Evolutionary conservation across 2,888 invertebrate species (phyloP).

Genomic region (Acanthosepion lycidas): DNA sequence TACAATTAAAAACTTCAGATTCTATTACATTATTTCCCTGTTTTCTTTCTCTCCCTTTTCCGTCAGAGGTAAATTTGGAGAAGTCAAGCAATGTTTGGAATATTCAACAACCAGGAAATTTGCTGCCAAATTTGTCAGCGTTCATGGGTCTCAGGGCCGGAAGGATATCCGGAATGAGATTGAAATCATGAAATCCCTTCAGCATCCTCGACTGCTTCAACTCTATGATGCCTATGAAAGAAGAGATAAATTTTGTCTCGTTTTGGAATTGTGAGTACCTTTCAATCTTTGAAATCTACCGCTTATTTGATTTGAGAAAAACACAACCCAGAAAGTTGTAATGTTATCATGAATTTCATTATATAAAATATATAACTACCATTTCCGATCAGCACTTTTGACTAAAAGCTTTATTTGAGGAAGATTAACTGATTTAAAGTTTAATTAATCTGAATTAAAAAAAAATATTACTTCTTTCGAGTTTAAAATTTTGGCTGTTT

Average conservation of each 20-base stretch:
- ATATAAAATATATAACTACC: too few relatives aligned
- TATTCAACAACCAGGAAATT: slow-evolving; percentile 85
- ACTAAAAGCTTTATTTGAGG: too few relatives aligned
- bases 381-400: too few relatives aligned
- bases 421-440: too few relatives aligned
- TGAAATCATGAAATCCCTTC: slow-evolving; percentile 94
- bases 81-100: slow-evolving; percentile 93
- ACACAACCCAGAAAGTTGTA: too few relatives aligned
- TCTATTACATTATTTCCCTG: background rate
- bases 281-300: background rate
- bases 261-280: slow-evolving; percentile 96
- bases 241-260: slow-evolving; percentile 92
- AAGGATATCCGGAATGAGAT: slow-evolving; percentile 95
- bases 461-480: too few relatives aligned
- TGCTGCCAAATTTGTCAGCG: slow-evolving; percentile 94
- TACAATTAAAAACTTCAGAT: background rate
- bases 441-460: too few relatives aligned
- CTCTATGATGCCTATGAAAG: slow-evolving; percentile 93
- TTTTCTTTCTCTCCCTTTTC: background rate
- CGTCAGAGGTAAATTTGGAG: slow-evolving; percentile 95
- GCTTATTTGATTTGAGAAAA: too few relatives aligned
- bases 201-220: slow-evolving; percentile 96
- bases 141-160: slow-evolving; percentile 87
- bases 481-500: too few relatives aligned
- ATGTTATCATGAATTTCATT: too few relatives aligned